Evolutionary conservation across 2,888 invertebrate species (phyloP).

Genomic region (Chymomyza procnemis): DNA sequence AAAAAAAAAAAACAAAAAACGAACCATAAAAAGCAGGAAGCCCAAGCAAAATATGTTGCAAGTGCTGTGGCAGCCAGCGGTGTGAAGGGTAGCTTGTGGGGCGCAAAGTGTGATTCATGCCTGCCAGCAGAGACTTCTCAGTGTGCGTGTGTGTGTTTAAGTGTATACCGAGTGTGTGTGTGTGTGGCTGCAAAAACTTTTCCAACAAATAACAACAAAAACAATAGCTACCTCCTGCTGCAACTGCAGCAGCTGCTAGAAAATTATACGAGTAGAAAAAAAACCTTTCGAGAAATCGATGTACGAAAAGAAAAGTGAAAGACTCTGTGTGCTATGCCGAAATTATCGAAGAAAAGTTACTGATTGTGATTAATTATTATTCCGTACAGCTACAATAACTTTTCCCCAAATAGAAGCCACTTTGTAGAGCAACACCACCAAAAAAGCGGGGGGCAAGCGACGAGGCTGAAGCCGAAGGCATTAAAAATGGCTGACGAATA

Average conservation of each 20-base stretch:
- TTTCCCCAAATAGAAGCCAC: slow-evolving; percentile 24
- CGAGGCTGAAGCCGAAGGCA: slow-evolving; percentile 40
- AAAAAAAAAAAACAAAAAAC: slow-evolving; percentile 9
- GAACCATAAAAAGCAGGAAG: slow-evolving; percentile 4
- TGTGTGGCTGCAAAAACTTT: background rate
- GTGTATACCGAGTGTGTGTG: slow-evolving; percentile 2
- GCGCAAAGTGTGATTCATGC: slow-evolving; percentile 37
- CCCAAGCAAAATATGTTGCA: background rate
- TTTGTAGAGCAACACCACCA: background rate
- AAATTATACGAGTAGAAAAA: background rate
- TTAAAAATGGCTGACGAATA: slow-evolving; percentile 76
- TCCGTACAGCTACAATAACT: slow-evolving; percentile 44
- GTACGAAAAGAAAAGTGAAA: background rate
- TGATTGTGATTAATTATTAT: slow-evolving; percentile 48
- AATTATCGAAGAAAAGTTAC: slow-evolving; percentile 21
- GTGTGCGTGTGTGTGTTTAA: background rate
- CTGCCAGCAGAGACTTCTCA: slow-evolving; percentile 8
- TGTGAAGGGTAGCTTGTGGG: background rate
- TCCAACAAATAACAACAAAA: slow-evolving; percentile 12
- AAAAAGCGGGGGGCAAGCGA: background rate
- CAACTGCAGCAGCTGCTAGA: slow-evolving; percentile 7
- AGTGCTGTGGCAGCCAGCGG: background rate
- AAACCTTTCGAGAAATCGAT: slow-evolving; percentile 25
- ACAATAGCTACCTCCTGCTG: slow-evolving; percentile 6
- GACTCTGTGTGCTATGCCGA: background rate